Base-by-base conservation (phyloP, 2,797 vertebrate genomes). In the Monodelphis domestica region DNA sequence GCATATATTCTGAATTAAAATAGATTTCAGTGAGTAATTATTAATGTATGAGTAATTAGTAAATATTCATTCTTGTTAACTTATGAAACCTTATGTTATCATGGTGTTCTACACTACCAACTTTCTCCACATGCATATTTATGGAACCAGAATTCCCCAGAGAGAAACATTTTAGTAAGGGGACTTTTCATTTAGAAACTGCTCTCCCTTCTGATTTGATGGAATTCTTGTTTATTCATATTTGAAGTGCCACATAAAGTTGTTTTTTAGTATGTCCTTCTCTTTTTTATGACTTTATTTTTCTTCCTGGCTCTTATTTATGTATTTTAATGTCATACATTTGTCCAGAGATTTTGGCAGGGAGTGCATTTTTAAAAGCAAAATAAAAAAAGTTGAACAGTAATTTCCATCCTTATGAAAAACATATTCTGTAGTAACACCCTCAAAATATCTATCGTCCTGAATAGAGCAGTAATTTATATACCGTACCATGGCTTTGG, bases 321-420 rank as follows among this genome's bases (percentile, higher is more conserved):
- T 97, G 91, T 53, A 50, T 93, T 94, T 92, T 96, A 96, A 94
- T 96, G 91, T 70, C 90, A 95, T 59, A 92, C 90, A 95, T 97
- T 97, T 96, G 90, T 97, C 94, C 55, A 51, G 88, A 96, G 91
- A 95, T 55, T 95, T 95, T 95, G 96, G 91, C 96, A 97, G 92
- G 89, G 93, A 92, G 55, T 55, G 21, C 70, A 94, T 90, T 95
- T 97, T 95, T 95, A 95, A 96, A 95, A 95, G 88, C 54, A 95
- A 94, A 93, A 87, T 55, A 93, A 96, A 92, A 93, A 91, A 90
- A 91, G 6, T 45, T 84, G 29, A 91, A 50, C 30, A 87, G 56
- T 92, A 93, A 93, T 97, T 94, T 96, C 54, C 57, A 92, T 95
- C 54, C 54, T 96, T 56, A 26, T 56, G 91, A 94, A 96, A 91